Percentiles rank a stretch among this genome's conserved stretches.
These are phyloP conservation scores for Drosophila carrolli DNA, from an alignment of 1,140 invertebrate species.

Conservation along the genomic window DNA sequence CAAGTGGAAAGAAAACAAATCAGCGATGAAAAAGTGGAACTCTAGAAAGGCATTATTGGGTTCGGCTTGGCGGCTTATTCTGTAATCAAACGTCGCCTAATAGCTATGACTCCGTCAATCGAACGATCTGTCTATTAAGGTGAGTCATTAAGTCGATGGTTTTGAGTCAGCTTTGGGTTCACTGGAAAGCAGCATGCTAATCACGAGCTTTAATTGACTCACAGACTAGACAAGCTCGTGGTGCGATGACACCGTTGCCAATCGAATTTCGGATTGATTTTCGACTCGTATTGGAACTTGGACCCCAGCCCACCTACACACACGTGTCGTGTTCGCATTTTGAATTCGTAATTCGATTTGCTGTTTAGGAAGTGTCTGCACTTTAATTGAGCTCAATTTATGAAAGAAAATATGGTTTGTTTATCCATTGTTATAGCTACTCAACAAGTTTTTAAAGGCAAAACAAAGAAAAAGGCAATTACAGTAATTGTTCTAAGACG, in stretches of 20 bases:
- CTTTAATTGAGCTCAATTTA: constrained; percentile 54
- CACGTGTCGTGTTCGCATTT: constrained; percentile 46
- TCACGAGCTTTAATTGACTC: constrained; percentile 53
- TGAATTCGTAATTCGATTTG: constrained; percentile 48
- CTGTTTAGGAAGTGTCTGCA: constrained; percentile 54
- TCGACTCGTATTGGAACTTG: constrained; percentile 16
- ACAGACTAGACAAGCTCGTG: constrained; percentile 39
- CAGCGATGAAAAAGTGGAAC: constrained; percentile 27
- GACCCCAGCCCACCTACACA: constrained; percentile 24
- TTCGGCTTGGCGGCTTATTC: constrained; percentile 18
- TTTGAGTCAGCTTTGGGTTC: constrained; percentile 65
- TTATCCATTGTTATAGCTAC: background rate
- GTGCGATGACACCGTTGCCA: constrained; percentile 26
- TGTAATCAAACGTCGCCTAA: constrained; percentile 65
- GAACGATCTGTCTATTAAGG: constrained; percentile 48
- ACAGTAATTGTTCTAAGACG: background rate
- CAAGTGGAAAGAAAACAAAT: constrained; percentile 35
- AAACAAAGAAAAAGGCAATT: background rate
- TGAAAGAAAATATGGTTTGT: constrained; percentile 8
- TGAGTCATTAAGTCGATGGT: constrained; percentile 56
- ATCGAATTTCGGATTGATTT: constrained; percentile 16
- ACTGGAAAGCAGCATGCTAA: constrained; percentile 59
- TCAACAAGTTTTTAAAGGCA: background rate
- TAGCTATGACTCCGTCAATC: constrained; percentile 14
- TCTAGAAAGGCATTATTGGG: constrained; percentile 53